Conservation (phyloP, 2,113 vertebrate genomes). For the Epinephelus lanceolatus region DNA sequence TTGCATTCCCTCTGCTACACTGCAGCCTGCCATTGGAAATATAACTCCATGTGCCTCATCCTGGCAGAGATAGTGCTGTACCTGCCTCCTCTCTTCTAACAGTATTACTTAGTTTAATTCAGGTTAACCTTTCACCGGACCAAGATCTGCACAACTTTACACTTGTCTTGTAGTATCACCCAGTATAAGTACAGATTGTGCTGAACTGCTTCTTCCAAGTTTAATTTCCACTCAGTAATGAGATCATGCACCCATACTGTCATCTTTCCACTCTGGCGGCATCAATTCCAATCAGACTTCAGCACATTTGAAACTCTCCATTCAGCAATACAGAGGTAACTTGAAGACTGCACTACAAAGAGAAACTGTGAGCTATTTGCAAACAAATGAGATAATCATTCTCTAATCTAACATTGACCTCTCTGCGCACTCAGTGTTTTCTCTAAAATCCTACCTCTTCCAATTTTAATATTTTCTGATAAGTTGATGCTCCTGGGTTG, state of each 20-base stretch:
- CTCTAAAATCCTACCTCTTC: neutral
- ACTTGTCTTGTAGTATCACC: neutral
- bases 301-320: conserved; percentile 17
- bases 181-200: conserved; percentile 9
- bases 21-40: neutral
- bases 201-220: conserved; percentile 35
- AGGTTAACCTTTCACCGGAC: neutral
- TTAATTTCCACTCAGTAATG: conserved; percentile 44
- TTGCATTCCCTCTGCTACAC: neutral
- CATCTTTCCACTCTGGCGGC: conserved; percentile 11
- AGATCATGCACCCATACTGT: conserved; percentile 22
- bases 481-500: neutral
- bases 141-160: neutral
- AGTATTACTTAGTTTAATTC: neutral
- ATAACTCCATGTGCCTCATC: neutral
- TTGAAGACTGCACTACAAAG: conserved; percentile 1
- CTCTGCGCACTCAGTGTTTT: conserved; percentile 5
- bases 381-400: conserved; percentile 35
- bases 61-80: neutral
- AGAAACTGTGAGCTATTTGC: neutral
- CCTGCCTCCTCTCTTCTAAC: neutral
- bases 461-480: conserved; percentile 22
- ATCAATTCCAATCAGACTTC: conserved; percentile 33
- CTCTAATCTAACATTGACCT: conserved; percentile 24
- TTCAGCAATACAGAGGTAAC: neutral